Base-by-base conservation (phyloP, 2,888 invertebrate genomes). In the Rhamnusium bicolor region DNA sequence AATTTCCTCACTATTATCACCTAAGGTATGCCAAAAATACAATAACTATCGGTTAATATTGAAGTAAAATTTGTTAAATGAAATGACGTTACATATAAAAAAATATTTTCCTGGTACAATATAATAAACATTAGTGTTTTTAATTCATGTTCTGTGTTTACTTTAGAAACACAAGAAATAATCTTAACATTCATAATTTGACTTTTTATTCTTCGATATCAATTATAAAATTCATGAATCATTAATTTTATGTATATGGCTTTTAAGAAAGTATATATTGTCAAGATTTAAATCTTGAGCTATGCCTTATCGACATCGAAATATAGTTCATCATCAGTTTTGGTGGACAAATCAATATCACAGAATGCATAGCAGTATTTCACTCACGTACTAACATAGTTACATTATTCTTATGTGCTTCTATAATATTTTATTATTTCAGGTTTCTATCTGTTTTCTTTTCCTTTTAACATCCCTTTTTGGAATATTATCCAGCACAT, bases 391-490 rank as follows among this genome's bases (percentile, higher is more conserved):
- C 73, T 71, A 70, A 67, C 72, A 76, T 74, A 40, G 40, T 40
- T 40, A 40, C 40, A 73, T 74, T 74, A 76, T 76, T 75, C 74
- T 71, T 77, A 73, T 71, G 70, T 69, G 60, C 62, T 69, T 72
- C 67, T 65, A 75, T 75, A 73, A 77, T 77, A 74, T 77, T 74
- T 77, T 77, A 77, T 77, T 73, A 73, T 73, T 73, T 77, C 73
- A 61, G 69, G 69, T 71, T 72, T 77, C 71, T 77, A 58, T 74
- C 18, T 21, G 53, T 62, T 51, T 67, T 72, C 67, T 46, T 51
- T 71, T 66, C 60, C 69, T 72, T 71, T 73, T 56, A 24, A 24
- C 21, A n/a, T 27, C 24, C 56, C 56, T 6, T 14, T 18, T 19
- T 54, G 54, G 12, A 21, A 54, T 54, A 54, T 54, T 54, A 54